Evolutionary conservation across 2,797 vertebrate species (phyloP), one percentile per base, ranked within the genome.

Genomic region (Anguilla marmorata): DNA sequence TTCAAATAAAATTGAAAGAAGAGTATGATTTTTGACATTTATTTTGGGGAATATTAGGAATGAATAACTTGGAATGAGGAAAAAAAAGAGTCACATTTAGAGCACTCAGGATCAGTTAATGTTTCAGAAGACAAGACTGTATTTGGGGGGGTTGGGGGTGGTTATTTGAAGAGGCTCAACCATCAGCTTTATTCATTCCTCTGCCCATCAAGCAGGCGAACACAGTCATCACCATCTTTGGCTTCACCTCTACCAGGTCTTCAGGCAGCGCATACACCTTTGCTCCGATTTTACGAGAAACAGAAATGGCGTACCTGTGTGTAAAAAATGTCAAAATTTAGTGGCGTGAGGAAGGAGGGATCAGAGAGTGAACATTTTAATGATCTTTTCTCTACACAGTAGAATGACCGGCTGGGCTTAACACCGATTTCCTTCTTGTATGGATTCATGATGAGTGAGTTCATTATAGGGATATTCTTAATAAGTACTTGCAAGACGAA

Each of bases 201-300:
- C 96, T 96, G 89, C 97, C 99, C 99, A 99, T 99, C 91, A 99
- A 96, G 93, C 97, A 97, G 41, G 98, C 98, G 60, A 99, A 99
- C 90, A 99, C 93, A 0, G 98, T 99, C 97, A 99, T 95, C 93
- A 99, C 98, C 99, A 99, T 99, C 96, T 98, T 99, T 89, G 98
- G 97, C 87, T 99, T 99, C 91, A 99, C 97, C 91, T 99, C 97
- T 90, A 99, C 97, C 58, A 99, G 94, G 92, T 99, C 99, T 2
- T 99, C 98, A 0, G 99, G 98, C 90, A 98, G 96, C 0, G 98
- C 96, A 0, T 99, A 99, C 91, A 99, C 98, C 86, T 97, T 97
- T 88, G 98, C 98, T 85, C 98, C 98, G 0, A 99, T 99, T 94
- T 99, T 99, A 89, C 99, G 97, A 89, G 98, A 97, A 93, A 99